A percentile compares a stretch with the other conserved stretches of the same genome.
Evolutionary conservation across 2,113 vertebrate species (phyloP).

Genomic region (Marmota monax): DNA sequence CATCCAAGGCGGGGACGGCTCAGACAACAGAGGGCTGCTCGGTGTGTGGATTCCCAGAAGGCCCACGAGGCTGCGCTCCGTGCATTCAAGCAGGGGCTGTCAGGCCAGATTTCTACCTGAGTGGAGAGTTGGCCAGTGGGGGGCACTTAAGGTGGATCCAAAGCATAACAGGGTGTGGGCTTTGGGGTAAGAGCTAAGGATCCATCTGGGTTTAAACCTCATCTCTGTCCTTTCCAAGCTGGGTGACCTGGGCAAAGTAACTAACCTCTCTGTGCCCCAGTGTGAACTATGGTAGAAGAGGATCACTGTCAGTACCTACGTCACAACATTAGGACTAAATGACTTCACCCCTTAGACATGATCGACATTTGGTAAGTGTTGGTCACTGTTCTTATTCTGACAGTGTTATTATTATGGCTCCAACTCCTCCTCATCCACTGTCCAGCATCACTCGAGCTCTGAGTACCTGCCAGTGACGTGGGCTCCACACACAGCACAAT

Average conservation of each 20-base stretch:
- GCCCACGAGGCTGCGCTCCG: neutral
- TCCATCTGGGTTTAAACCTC: neutral
- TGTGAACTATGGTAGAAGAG: neutral
- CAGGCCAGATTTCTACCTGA: neutral
- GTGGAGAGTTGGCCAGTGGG: neutral
- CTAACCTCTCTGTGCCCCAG: neutral
- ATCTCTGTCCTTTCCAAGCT: neutral
- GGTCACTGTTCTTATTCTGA: neutral
- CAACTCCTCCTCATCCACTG: neutral
- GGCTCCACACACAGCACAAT: neutral
- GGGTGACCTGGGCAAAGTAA: neutral
- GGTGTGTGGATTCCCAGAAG: neutral
- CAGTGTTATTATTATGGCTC: too few relatives aligned
- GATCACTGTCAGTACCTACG: neutral
- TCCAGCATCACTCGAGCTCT: neutral
- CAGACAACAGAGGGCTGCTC: neutral
- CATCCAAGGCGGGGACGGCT: neutral
- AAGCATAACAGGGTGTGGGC: neutral
- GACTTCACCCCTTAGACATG: neutral
- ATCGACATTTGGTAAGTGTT: too few relatives aligned
- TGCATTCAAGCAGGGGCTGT: too few relatives aligned
- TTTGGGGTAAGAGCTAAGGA: neutral
- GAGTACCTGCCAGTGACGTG: neutral
- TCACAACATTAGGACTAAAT: neutral
- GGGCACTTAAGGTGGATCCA: neutral